phyloP scores from a whole-genome alignment of 1,140 invertebrate genomes.

The Periplaneta americana region DNA sequence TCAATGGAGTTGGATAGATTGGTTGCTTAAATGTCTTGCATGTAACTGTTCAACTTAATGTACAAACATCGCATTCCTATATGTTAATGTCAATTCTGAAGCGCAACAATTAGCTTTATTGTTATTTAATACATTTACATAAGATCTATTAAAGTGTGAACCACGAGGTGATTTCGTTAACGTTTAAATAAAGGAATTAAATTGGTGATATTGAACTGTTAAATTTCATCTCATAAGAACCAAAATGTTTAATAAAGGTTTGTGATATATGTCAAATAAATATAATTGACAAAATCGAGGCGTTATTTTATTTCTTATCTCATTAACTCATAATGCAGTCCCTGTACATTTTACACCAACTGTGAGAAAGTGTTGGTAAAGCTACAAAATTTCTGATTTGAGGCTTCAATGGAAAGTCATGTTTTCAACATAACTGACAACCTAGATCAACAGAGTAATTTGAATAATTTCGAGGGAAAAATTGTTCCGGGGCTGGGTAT shows the following conservation, averaged over 20 bases:
- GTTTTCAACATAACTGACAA: no score
- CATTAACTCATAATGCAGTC: no score
- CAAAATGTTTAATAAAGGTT: neutral
- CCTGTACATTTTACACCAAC: no score
- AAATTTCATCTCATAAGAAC: neutral
- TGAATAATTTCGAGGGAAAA: no score
- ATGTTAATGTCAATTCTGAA: neutral
- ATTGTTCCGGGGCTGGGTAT: no score
- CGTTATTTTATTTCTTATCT: no score
- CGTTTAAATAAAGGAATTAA: neutral
- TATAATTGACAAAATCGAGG: no score
- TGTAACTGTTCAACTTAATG: neutral
- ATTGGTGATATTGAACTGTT: neutral
- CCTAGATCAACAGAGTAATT: no score
- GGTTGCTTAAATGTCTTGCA: neutral
- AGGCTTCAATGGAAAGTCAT: no score
- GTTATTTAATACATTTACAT: neutral
- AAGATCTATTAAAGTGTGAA: no score
- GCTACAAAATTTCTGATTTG: no score
- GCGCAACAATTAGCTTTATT: neutral
- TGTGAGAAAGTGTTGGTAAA: no score
- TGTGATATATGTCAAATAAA: neutral
- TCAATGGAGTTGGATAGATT: neutral
- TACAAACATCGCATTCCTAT: neutral
- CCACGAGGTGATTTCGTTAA: neutral